phyloP scores from a whole-genome alignment of 2,888 invertebrate species.

The Habrosyne pyritoides region DNA sequence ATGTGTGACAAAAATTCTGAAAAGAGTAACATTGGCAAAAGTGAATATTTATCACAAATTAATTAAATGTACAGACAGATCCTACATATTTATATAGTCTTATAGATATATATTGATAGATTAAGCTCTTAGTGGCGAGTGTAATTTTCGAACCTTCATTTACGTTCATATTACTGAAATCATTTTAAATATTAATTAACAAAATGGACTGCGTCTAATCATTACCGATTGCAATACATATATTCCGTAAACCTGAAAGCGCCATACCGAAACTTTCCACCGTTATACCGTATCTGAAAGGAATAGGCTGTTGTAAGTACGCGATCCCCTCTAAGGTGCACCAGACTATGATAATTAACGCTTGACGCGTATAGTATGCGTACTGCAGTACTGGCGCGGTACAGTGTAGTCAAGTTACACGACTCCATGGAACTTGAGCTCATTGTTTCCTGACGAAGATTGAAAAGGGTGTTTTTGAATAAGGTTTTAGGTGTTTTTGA shows the following conservation, averaged over 20 bases:
- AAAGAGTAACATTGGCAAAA: too few relatives aligned
- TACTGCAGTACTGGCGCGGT: background rate
- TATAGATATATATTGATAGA: too few relatives aligned
- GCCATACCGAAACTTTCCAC: background rate
- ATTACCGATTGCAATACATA: background rate
- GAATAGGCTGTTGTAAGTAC: constrained; percentile 21
- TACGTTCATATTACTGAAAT: too few relatives aligned
- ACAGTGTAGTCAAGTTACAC: background rate
- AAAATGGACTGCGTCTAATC: too few relatives aligned
- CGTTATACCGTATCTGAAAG: constrained; percentile 11
- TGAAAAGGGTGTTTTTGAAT: background rate
- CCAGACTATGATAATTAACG: constrained; percentile 78
- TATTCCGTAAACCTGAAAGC: background rate
- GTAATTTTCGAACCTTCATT: too few relatives aligned
- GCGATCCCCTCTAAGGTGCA: constrained; percentile 60
- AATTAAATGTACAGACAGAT: too few relatives aligned
- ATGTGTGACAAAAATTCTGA: too few relatives aligned
- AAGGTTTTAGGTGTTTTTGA: background rate
- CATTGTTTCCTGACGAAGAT: background rate
- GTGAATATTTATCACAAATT: too few relatives aligned
- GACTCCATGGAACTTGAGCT: background rate
- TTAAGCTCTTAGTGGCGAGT: too few relatives aligned
- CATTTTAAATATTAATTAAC: too few relatives aligned
- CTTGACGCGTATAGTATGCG: background rate
- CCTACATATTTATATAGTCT: too few relatives aligned